These are phyloP conservation scores for Norana najaformis DNA, from an alignment of 2,888 invertebrate species.

Conservation along the genomic window DNA sequence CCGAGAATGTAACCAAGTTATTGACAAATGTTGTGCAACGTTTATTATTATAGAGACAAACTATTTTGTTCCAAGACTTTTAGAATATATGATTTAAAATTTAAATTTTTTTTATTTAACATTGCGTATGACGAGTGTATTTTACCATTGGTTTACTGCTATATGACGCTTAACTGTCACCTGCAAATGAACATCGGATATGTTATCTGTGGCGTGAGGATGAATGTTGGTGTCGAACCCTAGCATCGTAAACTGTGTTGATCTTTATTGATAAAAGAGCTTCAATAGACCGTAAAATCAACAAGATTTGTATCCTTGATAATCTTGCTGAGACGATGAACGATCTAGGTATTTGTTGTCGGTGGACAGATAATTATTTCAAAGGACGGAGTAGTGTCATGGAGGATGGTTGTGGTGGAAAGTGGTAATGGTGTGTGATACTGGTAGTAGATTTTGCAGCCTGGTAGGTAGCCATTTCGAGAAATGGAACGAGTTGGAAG, in stretches of 20 bases:
- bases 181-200: neutral
- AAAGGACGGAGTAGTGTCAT: neutral
- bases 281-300: neutral
- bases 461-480: slow-evolving; percentile 2
- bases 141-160: neutral
- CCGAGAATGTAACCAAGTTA: neutral
- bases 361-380: neutral
- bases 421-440: neutral
- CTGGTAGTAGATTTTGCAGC: neutral
- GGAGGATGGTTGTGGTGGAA: slow-evolving; percentile 3
- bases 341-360: neutral
- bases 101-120: neutral
- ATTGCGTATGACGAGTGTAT: neutral
- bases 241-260: neutral
- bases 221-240: slow-evolving; percentile 6
- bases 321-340: neutral
- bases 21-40: neutral
- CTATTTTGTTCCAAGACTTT: neutral
- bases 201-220: neutral
- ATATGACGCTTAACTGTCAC: neutral
- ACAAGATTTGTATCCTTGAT: neutral
- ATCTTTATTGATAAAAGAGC: neutral
- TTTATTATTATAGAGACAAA: neutral
- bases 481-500: slow-evolving; percentile 19
- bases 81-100: neutral